Base-by-base conservation (phyloP, 2,888 invertebrate species). In the Chironomus riparius region DNA sequence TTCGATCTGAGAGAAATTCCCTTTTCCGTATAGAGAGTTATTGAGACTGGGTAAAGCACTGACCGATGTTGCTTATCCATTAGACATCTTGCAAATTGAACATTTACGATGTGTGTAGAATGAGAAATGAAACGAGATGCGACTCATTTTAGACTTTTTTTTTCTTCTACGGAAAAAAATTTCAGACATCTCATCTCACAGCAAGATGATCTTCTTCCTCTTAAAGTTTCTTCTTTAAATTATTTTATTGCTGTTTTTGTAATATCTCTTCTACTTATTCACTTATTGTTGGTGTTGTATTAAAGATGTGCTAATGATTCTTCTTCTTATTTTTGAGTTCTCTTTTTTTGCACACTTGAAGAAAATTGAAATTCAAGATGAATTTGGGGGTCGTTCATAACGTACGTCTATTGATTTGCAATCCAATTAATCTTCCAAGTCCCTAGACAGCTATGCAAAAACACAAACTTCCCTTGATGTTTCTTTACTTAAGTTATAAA, bases 61-160 rank as follows among this genome's bases (percentile, higher is more conserved):
- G 56, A 56, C 56, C 56, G 56, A 56, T 56, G 56, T 56, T 56
- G 15, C 38, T 38, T 38, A 38, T 38, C 38, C 38, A 38, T 38
- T 38, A 38, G 38, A 38, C 38, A 38, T 38, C 38, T 38, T 38
- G 38, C 38, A 38, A 38, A 38, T 38, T 38, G 38, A 38, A 38
- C 18, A 28, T 69, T 69, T 13, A 50, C 21, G 48, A 71, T 65
- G 71, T 73, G 72, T 24, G n/a, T 48, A 73, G 2, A 73, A 62
- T 38, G 47, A 38, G 48, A 73, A 48, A 28, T 18, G 47, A 50
- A 71, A 71, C 13, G 47, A 70, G 70, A 56, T 71, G 71, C 62
- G 72, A 73, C 61, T 47, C 28, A 50, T 71, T 71, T 70, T 24
- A 56, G 56, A 71, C 21, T 70, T 71, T 47, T 70, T 70, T 70